Evolutionary conservation across 2,888 invertebrate genomes (phyloP), one percentile per base, ranked within the genome.

Genomic region (Brachylomia viminalis): DNA sequence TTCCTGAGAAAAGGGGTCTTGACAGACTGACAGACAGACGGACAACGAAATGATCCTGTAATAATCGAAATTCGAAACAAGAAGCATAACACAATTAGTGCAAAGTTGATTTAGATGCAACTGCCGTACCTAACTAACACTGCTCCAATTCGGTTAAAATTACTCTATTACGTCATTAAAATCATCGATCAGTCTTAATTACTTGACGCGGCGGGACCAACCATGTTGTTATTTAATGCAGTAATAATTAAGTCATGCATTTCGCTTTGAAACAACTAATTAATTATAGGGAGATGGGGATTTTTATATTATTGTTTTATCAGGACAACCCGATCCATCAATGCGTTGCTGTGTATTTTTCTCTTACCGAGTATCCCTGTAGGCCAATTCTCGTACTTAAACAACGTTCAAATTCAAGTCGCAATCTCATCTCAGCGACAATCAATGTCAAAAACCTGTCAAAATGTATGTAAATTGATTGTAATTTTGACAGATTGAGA

Each of bases 111-210:
- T 82, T 49, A 49, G 20, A 73, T 71, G 47, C 64, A 68, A 58
- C 45, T 61, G 30, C 42, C 47, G 27, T 42, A 47, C 11, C 6
- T 38, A 38, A 38, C 56, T 62, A 75, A 23, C 7, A 56, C 7
- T 13, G 10, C 49, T 54, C 7, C 58, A 64, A 17, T 71, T 13
- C 17, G 6, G 56, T 72, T 64, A 70, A 75, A 75, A 75, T 82
- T 42, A 71, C 15, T 30, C 0, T 15, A 59, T 54, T 61, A 79
- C 67, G 20, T 82, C 75, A 72, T 75, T 67, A 75, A 75, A 78
- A 67, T 76, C 76, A 75, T 76, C 70, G 80, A 82, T 82, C 67
- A 64, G 47, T 79, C 72, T 30, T 83, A 75, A 83, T 83, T 76
- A 83, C 71, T 72, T 54, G 72, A 38, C 79, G 72, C 72, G 13